A percentile compares a stretch with the other conserved stretches of the same genome.
phyloP scores from a whole-genome alignment of 2,888 invertebrate genomes.

The Gastrophysa polygoni region DNA sequence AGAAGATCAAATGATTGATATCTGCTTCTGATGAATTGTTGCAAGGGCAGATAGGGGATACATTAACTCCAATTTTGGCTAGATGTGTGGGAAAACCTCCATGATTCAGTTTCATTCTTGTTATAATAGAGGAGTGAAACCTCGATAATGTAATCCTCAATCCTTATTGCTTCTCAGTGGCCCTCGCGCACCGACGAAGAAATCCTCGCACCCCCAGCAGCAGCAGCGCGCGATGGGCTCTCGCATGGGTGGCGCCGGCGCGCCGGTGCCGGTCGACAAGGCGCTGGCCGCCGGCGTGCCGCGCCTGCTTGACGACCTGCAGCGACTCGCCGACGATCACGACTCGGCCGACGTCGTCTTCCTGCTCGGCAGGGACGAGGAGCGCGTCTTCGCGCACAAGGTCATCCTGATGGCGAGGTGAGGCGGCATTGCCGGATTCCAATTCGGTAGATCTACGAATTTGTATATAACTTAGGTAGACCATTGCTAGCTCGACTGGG shows the following conservation, averaged over 20 bases:
- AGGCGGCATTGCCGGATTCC: conserved; percentile 37
- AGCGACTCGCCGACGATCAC: conserved; percentile 85
- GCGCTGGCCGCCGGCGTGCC: conserved; percentile 80
- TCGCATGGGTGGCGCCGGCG: conserved; percentile 58
- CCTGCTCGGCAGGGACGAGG: conserved; percentile 82
- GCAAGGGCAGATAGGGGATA: too few species aligned
- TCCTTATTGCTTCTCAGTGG: neutral
- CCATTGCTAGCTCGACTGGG: too few species aligned
- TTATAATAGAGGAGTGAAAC: too few species aligned
- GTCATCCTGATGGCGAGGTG: conserved; percentile 87
- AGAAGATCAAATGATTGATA: too few species aligned
- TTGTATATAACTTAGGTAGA: too few species aligned
- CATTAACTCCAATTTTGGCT: too few species aligned
- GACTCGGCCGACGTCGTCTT: conserved; percentile 90
- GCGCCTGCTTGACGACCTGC: conserved; percentile 83
- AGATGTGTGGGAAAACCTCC: too few species aligned
- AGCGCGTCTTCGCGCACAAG: conserved; percentile 84
- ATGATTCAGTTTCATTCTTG: too few species aligned
- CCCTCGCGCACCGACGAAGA: too few species aligned
- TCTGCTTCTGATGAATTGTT: too few species aligned
- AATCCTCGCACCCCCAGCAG: neutral
- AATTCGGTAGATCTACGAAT: too few species aligned
- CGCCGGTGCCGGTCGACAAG: conserved; percentile 63
- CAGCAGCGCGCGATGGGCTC: conserved; percentile 52
- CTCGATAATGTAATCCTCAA: too few species aligned